A percentile compares a stretch with the other conserved stretches of the same genome.
Evolutionary conservation across 2,888 invertebrate species (phyloP).

Genomic region (Scaptomyza flava): DNA sequence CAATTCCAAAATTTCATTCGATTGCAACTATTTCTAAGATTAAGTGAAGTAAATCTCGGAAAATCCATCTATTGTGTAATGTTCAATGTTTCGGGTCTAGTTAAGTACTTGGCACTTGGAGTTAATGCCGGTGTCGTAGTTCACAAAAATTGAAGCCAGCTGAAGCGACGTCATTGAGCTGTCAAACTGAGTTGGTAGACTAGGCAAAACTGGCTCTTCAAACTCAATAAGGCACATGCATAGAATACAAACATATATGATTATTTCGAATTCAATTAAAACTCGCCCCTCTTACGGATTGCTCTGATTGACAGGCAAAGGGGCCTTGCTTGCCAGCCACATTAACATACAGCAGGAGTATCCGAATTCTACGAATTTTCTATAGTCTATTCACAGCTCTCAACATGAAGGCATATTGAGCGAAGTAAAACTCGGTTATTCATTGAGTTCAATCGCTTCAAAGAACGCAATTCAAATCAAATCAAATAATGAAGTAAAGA

Average conservation of each 20-base stretch:
- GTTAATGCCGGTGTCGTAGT: conserved; percentile 15
- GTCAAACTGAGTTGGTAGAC: conserved; percentile 45
- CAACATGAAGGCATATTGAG: conserved; percentile 48
- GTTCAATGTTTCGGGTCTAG: conserved; percentile 6
- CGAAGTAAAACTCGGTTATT: neutral
- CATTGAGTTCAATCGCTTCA: neutral
- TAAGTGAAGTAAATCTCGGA: neutral
- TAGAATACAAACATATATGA: conserved; percentile 4
- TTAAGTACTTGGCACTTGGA: conserved; percentile 7
- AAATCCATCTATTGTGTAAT: conserved; percentile 8
- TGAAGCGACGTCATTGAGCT: conserved; percentile 64
- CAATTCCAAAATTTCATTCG: too few species aligned
- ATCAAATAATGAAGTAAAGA: neutral
- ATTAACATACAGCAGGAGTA: conserved; percentile 43
- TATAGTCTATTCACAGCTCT: conserved; percentile 35
- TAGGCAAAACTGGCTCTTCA: conserved; percentile 12
- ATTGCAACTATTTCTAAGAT: neutral
- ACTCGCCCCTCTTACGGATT: conserved; percentile 33
- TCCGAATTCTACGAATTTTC: conserved; percentile 39
- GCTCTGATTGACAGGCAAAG: conserved; percentile 71
- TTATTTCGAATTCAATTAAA: conserved; percentile 72
- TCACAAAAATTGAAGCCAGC: conserved; percentile 24
- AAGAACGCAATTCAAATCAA: neutral
- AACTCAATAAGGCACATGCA: conserved; percentile 1
- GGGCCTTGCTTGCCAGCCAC: conserved; percentile 22